Percentiles rank a stretch among this genome's conserved stretches.
Evolutionary conservation across 2,797 vertebrate genomes (phyloP).

Genomic region (Pogonophryne albipinna): DNA sequence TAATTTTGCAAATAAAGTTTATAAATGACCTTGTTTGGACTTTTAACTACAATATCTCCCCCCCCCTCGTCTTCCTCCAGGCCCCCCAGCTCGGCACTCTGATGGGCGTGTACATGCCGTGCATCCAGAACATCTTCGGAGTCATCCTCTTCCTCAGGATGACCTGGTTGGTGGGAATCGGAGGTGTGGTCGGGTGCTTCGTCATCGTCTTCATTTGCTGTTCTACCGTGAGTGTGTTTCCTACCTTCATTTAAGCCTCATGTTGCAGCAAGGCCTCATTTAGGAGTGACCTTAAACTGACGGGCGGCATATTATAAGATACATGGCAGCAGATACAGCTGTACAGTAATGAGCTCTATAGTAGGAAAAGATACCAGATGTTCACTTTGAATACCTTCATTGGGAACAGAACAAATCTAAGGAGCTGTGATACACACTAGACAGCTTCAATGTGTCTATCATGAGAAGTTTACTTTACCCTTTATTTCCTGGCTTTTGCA

Average conservation of each 20-base stretch:
- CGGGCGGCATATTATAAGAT: conserved; percentile 12
- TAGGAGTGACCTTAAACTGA: conserved; percentile 19
- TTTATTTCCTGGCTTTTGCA: neutral
- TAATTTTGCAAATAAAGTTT: neutral
- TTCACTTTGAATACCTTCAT: conserved; percentile 23
- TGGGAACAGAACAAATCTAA: conserved; percentile 6
- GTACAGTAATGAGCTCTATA: conserved; percentile 34
- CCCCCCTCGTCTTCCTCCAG: conserved; percentile 41
- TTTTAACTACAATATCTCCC: neutral
- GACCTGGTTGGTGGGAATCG: conserved; percentile 97
- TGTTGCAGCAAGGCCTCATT: neutral
- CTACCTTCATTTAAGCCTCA: conserved; percentile 11
- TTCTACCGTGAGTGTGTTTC: conserved; percentile 89
- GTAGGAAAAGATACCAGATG: conserved; percentile 34
- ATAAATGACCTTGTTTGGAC: neutral
- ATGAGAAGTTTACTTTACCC: neutral
- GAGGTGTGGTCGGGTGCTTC: conserved; percentile 96
- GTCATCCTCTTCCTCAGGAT: conserved; percentile 99
- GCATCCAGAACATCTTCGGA: conserved; percentile 99
- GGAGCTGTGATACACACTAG: conserved; percentile 6
- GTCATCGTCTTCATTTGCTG: conserved; percentile 98
- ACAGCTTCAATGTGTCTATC: neutral
- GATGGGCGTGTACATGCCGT: conserved; percentile 98
- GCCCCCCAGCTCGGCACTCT: conserved; percentile 93
- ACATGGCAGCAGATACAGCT: conserved; percentile 7